Conservation (phyloP, 2,113 vertebrate species). For the Mixornis gularis region DNA sequence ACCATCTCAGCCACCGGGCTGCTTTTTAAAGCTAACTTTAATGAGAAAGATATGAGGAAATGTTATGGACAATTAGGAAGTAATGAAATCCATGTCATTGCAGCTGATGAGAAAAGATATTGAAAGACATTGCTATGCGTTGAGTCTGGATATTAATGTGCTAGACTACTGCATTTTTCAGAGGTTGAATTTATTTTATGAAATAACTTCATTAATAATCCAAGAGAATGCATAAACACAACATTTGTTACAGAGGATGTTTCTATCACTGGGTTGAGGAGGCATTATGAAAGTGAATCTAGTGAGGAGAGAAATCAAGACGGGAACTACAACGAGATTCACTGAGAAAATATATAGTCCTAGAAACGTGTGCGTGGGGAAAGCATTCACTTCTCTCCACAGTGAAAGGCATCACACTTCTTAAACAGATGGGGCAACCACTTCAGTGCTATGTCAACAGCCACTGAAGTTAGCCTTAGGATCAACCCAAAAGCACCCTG, state of each 20-base stretch:
- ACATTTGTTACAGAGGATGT: background rate
- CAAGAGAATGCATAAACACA: background rate
- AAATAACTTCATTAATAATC: constrained; percentile 4
- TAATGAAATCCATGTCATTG: constrained; percentile 26
- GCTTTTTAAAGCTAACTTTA: constrained; percentile 18
- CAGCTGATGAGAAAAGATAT: constrained; percentile 12
- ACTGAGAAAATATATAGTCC: background rate
- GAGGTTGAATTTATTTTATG: background rate
- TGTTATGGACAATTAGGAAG: constrained; percentile 26
- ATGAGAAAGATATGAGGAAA: constrained; percentile 1
- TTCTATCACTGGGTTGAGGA: background rate
- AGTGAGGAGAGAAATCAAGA: background rate
- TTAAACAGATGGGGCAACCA: background rate
- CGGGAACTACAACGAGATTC: background rate
- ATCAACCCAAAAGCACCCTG: background rate
- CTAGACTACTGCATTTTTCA: background rate
- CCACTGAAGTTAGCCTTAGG: background rate
- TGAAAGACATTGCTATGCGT: background rate
- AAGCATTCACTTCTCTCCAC: background rate
- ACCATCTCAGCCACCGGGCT: background rate
- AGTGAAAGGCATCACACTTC: background rate
- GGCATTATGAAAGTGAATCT: background rate
- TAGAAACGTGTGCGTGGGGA: background rate
- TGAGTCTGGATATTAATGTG: background rate
- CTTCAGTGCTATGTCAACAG: background rate